Conservation (phyloP, 2,888 invertebrate species). For the Hirtodrosophila cameraria region DNA sequence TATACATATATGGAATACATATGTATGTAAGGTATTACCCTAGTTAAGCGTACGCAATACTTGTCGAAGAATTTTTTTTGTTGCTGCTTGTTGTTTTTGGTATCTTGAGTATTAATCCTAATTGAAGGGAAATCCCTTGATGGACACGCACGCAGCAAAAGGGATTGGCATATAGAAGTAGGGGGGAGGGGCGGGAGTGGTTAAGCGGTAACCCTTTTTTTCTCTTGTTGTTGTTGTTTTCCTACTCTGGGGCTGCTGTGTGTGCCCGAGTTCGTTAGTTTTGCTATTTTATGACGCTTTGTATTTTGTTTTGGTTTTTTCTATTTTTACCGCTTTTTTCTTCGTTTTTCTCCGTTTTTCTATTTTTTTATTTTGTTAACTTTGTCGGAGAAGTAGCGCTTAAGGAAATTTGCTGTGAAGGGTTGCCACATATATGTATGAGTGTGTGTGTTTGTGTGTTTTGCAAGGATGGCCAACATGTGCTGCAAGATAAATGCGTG, state of each 20-base stretch:
- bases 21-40: constrained; percentile 56
- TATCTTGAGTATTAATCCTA: constrained; percentile 82
- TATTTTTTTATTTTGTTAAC: constrained; percentile 16
- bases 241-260: constrained; percentile 21
- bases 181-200: constrained; percentile 1
- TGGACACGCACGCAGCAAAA: constrained; percentile 66
- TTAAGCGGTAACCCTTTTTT: constrained; percentile 67
- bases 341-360: constrained; percentile 32
- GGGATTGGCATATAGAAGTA: constrained; percentile 15
- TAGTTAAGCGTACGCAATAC: constrained; percentile 51
- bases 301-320: constrained; percentile 21
- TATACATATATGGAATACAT: constrained; percentile 2
- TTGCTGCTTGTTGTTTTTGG: constrained; percentile 34
- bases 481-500: constrained; percentile 60
- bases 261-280: constrained; percentile 71
- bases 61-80: constrained; percentile 33
- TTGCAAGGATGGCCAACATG: constrained; percentile 48
- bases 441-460: constrained; percentile 10
- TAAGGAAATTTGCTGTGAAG: constrained; percentile 43
- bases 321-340: constrained; percentile 11
- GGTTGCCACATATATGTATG: constrained; percentile 24
- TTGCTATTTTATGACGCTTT: constrained; percentile 59
- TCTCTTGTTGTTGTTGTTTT: constrained; percentile 8
- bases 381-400: constrained; percentile 45
- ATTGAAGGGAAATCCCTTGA: constrained; percentile 82